These are phyloP conservation scores for Thaleichthys pacificus DNA, from an alignment of 2,797 vertebrate genomes.

Conservation along the genomic window DNA sequence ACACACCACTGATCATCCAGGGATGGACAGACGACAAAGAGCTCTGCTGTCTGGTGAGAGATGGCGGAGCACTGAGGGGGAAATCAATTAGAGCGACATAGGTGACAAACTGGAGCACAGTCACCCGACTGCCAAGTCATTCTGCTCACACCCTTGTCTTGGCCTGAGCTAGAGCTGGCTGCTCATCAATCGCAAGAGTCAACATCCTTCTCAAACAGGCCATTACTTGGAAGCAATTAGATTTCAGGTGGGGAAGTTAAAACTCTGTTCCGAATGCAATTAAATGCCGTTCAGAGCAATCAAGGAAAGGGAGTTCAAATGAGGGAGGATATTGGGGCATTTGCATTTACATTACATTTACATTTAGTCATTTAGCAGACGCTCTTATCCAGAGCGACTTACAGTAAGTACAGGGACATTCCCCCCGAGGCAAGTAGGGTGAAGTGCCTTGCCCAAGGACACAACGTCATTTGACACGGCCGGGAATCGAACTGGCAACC, in stretches of 20 bases:
- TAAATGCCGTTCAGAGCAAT: not conserved
- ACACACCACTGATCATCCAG: not conserved
- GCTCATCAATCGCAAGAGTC: not conserved
- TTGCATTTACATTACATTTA: too few relatives aligned
- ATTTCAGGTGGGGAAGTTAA: not conserved
- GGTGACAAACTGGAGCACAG: not conserved
- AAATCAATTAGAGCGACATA: slow-evolving; percentile 8
- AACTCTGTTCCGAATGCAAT: not conserved
- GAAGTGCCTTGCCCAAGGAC: too few relatives aligned
- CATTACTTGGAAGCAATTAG: not conserved
- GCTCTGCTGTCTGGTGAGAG: not conserved
- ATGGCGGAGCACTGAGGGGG: not conserved
- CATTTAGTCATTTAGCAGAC: too few relatives aligned
- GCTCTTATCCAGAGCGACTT: too few relatives aligned
- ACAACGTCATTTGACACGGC: too few relatives aligned
- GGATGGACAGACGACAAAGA: not conserved
- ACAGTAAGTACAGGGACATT: too few relatives aligned
- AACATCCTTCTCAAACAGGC: not conserved
- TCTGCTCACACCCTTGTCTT: not conserved
- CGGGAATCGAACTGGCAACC: too few relatives aligned
- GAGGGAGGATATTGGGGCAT: not conserved
- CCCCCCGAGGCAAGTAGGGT: too few relatives aligned
- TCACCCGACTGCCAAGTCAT: not conserved
- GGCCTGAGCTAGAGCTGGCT: slow-evolving; percentile 1
- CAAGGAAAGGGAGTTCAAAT: not conserved